Evolutionary conservation across 2,113 vertebrate genomes (phyloP), one percentile per base, ranked within the genome.

Genomic region (Rhombomys opimus): DNA sequence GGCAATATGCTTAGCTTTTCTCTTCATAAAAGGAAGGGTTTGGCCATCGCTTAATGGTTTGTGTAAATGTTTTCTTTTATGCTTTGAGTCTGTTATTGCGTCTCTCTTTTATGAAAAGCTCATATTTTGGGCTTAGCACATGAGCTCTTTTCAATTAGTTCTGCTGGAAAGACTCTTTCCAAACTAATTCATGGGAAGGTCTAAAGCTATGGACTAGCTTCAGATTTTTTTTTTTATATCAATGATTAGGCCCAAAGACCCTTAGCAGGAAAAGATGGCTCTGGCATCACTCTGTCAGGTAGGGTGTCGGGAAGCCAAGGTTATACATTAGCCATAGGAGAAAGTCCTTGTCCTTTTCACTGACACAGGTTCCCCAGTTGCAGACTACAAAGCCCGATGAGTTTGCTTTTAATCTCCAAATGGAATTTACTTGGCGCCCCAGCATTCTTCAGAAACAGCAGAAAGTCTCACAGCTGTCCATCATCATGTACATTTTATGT

Each of bases 61-160:
- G 87, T 96, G 87, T 95, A 98, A 97, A 95, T 96, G 77, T 61
- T 98, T 86, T 92, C 70, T 98, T 93, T 97, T 87, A 95, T 98
- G 87, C 86, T 96, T 96, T 95, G 87, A 91, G 80, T 97, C 93
- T 98, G 95, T 97, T 97, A 94, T 63, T 98, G 92, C 91, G 95
- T 98, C 97, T 97, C 95, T 77, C 77, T 97, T 98, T 98, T 97
- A 98, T 97, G 96, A 97, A 96, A 95, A 97, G 85, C 85, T 97
- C 96, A 94, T 97, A 97, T 87, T 97, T n/a, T 2, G 86, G 93
- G 54, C 38, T 96, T 97, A 96, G 94, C 98, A 98, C 95, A 98
- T 97, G 97, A 97, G 90, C 59, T 97, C 59, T 59, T 97, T 98
- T 98, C 94, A 97, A 90, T 94, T 87, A 95, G 90, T 59, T 95